Evolutionary conservation across 2,888 invertebrate species (phyloP).

Genomic region (Parnassius orleans): DNA sequence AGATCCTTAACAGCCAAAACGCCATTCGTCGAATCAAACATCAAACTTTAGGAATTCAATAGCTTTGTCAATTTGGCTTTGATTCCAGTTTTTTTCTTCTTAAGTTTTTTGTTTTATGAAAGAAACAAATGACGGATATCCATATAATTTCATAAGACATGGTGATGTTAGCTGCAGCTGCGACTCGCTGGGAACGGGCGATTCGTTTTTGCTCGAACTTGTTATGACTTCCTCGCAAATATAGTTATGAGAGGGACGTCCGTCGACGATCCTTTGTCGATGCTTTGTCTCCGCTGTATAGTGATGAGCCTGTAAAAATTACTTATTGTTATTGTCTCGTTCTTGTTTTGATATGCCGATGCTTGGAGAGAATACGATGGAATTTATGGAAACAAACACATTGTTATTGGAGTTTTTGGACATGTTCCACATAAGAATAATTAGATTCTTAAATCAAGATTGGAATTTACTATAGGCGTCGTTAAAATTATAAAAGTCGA

Average conservation of each 20-base stretch:
- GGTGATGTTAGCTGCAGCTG: slow-evolving; percentile 20
- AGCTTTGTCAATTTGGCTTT: too few relatives aligned
- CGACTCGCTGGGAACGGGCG: slow-evolving; percentile 27
- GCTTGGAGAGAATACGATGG: neutral
- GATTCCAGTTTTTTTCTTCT: too few relatives aligned
- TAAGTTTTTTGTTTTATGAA: too few relatives aligned
- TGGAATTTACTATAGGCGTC: neutral
- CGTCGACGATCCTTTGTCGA: slow-evolving; percentile 18
- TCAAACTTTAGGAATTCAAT: too few relatives aligned
- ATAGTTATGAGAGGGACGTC: slow-evolving; percentile 28
- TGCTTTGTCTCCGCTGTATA: slow-evolving; percentile 19
- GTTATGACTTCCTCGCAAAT: slow-evolving; percentile 28
- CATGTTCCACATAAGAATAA: neutral
- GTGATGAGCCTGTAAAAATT: slow-evolving; percentile 16
- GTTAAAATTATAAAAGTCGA: neutral
- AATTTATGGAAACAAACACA: slow-evolving; percentile 8
- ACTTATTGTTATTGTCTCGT: slow-evolving; percentile 14
- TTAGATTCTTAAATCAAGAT: neutral
- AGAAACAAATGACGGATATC: neutral
- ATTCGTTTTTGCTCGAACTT: slow-evolving; percentile 22
- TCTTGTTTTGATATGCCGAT: slow-evolving; percentile 1
- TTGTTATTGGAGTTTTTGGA: neutral
- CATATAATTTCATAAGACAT: neutral
- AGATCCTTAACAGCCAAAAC: too few relatives aligned
- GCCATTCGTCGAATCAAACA: too few relatives aligned